Evolutionary conservation across 2,113 vertebrate species (phyloP).

Genomic region (Thunnus thynnus): DNA sequence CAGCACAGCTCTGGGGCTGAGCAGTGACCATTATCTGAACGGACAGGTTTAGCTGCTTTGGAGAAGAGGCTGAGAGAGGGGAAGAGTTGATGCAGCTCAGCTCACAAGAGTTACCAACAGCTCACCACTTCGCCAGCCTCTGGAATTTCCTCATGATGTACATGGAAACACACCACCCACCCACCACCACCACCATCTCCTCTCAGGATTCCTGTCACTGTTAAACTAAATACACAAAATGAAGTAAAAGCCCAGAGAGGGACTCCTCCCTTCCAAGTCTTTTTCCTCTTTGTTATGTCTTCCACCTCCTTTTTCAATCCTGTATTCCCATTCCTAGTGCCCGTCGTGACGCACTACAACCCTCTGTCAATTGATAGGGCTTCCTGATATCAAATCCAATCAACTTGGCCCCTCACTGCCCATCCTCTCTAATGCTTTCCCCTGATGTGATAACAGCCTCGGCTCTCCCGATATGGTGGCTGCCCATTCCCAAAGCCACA

Average conservation of each 20-base stretch:
- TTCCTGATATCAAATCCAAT: constrained; percentile 74
- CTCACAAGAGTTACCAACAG: constrained; percentile 33
- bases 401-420: constrained; percentile 56
- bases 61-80: constrained; percentile 51
- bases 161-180: neutral
- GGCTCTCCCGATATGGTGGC: constrained; percentile 33
- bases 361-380: constrained; percentile 54
- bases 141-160: neutral
- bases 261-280: neutral
- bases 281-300: constrained; percentile 5
- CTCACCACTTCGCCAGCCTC: constrained; percentile 22
- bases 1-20: constrained; percentile 62
- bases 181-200: neutral
- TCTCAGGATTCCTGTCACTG: neutral
- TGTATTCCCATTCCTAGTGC: constrained; percentile 32
- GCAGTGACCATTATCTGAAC: constrained; percentile 71
- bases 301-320: constrained; percentile 2
- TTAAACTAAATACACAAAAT: constrained; percentile 49
- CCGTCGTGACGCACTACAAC: constrained; percentile 36
- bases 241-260: neutral
- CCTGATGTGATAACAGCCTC: constrained; percentile 63
- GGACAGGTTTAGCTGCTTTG: constrained; percentile 78
- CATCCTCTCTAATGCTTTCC: constrained; percentile 59
- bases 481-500: constrained; percentile 59
- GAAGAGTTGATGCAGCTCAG: constrained; percentile 56